phyloP scores from a whole-genome alignment of 2,113 vertebrate genomes.

The Polypterus senegalus region DNA sequence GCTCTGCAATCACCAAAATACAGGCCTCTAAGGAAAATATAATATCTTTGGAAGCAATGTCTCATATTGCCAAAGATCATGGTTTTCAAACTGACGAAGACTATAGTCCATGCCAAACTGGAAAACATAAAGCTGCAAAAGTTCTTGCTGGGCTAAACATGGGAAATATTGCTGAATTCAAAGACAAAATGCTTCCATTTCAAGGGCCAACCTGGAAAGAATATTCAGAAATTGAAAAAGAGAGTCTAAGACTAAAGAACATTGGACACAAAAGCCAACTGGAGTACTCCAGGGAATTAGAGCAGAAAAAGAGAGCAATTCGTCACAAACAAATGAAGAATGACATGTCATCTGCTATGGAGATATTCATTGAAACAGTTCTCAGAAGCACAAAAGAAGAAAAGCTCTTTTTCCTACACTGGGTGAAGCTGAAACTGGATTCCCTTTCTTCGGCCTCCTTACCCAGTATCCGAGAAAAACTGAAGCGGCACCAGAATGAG shows the following conservation, averaged over 20 bases:
- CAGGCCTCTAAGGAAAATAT: slow-evolving; percentile 4
- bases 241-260: slow-evolving; percentile 31
- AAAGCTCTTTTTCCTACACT: slow-evolving; percentile 22
- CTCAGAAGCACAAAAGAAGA: too few species aligned
- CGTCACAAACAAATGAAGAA: slow-evolving; percentile 16
- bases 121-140: slow-evolving; percentile 20
- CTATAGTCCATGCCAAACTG: slow-evolving; percentile 8
- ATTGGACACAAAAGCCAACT: slow-evolving; percentile 32
- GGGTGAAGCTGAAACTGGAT: slow-evolving; percentile 14
- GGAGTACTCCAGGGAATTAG: slow-evolving; percentile 28
- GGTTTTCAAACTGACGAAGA: slow-evolving; percentile 32
- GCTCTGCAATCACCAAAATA: slow-evolving; percentile 15
- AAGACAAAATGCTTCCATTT: slow-evolving; percentile 35
- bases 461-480: slow-evolving; percentile 2
- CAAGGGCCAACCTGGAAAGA: slow-evolving; percentile 34
- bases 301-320: slow-evolving; percentile 22
- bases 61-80: slow-evolving; percentile 14
- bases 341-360: slow-evolving; percentile 19
- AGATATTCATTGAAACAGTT: slow-evolving; percentile 21
- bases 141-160: slow-evolving; percentile 16
- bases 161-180: slow-evolving; percentile 7
- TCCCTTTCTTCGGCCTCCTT: slow-evolving; percentile 10
- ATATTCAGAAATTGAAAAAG: slow-evolving; percentile 40
- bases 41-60: slow-evolving; percentile 20
- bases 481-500: background rate